A percentile compares a stretch with the other conserved stretches of the same genome.
These are phyloP conservation scores for Acanthis flammea DNA, from an alignment of 2,797 vertebrate species.

Conservation along the genomic window DNA sequence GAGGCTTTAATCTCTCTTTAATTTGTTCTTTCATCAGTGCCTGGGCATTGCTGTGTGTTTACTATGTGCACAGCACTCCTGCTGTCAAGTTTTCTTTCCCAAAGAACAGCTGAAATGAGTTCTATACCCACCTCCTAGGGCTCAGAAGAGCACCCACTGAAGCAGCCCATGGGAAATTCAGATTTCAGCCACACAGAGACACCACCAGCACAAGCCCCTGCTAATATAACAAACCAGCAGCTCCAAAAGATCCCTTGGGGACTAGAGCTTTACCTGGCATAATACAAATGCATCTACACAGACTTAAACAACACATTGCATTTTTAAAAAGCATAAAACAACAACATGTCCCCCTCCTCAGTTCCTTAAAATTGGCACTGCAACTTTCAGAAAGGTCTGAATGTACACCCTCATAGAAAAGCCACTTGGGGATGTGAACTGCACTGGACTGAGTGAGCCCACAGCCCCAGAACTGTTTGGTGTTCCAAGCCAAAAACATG, in stretches of 20 bases:
- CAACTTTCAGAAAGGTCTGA: not conserved
- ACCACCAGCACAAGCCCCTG: not conserved
- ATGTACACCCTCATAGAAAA: not conserved
- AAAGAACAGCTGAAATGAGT: not conserved
- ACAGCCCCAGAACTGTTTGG: not conserved
- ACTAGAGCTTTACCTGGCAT: not conserved
- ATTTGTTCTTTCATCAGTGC: not conserved
- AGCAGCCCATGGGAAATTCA: not conserved
- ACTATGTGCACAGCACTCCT: not conserved
- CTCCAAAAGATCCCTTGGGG: conserved; percentile 31
- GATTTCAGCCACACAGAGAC: not conserved
- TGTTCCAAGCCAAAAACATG: not conserved
- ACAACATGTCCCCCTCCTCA: not conserved
- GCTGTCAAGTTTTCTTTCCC: not conserved
- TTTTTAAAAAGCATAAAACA: conserved; percentile 22
- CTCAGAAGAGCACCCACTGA: not conserved
- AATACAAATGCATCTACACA: conserved; percentile 20
- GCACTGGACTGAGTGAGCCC: not conserved
- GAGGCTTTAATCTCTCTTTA: not conserved
- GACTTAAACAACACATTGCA: conserved; percentile 20
- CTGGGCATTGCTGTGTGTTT: not conserved
- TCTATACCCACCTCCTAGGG: not conserved
- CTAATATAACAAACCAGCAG: not conserved
- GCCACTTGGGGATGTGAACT: not conserved
- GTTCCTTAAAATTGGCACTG: conserved; percentile 21